phyloP scores from a whole-genome alignment of 2,113 vertebrate genomes.

The Anguilla japonica region DNA sequence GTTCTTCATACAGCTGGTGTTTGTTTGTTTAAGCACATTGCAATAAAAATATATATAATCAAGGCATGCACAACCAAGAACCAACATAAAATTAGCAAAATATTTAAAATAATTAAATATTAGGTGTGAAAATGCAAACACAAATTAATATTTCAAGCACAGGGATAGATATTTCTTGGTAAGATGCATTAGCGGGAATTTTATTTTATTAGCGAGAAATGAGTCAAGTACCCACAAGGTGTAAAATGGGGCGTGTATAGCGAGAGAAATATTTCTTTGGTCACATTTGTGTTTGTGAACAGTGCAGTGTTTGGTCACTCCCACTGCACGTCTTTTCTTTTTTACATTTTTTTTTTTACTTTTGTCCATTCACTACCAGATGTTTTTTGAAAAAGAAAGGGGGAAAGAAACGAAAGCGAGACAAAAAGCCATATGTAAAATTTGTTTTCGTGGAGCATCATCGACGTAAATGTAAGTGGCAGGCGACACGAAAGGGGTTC shows the following conservation, averaged over 20 bases:
- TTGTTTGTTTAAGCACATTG: background rate
- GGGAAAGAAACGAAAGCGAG: slow-evolving; percentile 41
- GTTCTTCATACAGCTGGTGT: background rate
- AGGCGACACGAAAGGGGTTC: slow-evolving; percentile 43
- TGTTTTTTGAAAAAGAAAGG: slow-evolving; percentile 21
- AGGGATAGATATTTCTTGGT: background rate
- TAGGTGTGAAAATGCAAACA: background rate
- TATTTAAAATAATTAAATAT: background rate
- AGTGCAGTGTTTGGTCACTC: slow-evolving; percentile 26
- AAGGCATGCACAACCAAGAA: background rate
- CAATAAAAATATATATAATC: background rate
- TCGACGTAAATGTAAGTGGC: slow-evolving; percentile 55
- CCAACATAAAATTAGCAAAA: background rate
- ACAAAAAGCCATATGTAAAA: slow-evolving; percentile 47
- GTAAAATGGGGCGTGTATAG: background rate
- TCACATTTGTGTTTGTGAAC: slow-evolving; percentile 19
- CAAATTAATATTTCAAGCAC: background rate
- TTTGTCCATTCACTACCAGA: slow-evolving; percentile 19
- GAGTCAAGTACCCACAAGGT: background rate
- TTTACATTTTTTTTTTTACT: background rate
- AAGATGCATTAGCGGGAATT: background rate
- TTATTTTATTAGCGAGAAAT: background rate
- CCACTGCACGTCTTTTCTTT: background rate
- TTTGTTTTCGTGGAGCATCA: slow-evolving; percentile 48
- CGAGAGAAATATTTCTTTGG: slow-evolving; percentile 11